Percentiles rank a stretch among this genome's conserved stretches.
Evolutionary conservation across 2,113 vertebrate genomes (phyloP).

Genomic region (Suricata suricatta): DNA sequence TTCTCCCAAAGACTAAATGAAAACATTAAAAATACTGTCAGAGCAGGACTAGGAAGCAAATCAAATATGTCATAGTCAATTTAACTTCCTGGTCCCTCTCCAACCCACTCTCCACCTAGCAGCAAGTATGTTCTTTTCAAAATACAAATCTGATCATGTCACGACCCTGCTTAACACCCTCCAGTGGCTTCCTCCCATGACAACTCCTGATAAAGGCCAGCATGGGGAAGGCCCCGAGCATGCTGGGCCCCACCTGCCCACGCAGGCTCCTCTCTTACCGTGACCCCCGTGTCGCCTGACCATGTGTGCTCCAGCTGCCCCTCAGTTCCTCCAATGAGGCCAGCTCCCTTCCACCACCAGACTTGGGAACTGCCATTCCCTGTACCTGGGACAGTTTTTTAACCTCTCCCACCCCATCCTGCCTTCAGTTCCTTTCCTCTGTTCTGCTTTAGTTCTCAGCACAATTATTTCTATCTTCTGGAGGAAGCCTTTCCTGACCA

Average conservation of each 20-base stretch:
- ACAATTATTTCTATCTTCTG: background rate
- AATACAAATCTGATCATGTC: background rate
- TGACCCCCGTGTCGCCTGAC: background rate
- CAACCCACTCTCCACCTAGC: background rate
- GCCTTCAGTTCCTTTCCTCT: background rate
- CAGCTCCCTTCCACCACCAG: background rate
- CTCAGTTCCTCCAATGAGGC: background rate
- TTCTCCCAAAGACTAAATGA: background rate
- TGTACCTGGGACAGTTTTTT: too few species aligned
- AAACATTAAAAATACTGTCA: background rate
- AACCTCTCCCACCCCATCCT: background rate
- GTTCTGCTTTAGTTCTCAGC: background rate
- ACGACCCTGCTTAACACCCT: background rate
- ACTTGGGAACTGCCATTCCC: background rate
- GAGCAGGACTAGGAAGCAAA: background rate
- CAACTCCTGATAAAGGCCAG: background rate
- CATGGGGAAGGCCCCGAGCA: background rate
- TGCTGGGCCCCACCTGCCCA: background rate
- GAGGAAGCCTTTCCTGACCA: background rate
- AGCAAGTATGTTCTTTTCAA: background rate
- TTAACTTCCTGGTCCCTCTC: background rate
- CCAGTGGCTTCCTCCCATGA: background rate
- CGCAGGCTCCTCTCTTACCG: background rate
- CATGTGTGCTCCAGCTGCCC: background rate
- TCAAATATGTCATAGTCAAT: background rate